Percentiles rank a stretch among this genome's conserved stretches.
Conservation (phyloP, 2,888 invertebrate genomes). For the Heliconius erato region DNA sequence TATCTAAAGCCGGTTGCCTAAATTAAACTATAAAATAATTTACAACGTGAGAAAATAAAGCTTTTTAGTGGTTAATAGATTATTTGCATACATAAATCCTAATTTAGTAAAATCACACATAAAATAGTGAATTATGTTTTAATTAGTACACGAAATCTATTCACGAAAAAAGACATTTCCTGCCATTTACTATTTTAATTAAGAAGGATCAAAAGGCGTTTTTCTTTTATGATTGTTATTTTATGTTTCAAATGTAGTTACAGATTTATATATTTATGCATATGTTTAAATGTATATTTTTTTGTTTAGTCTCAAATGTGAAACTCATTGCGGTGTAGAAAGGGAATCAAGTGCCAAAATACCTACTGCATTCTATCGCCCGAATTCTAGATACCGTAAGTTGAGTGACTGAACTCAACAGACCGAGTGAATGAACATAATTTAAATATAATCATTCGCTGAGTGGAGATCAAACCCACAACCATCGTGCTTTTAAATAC, state of each 20-base stretch:
- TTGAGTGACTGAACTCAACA: too few species aligned
- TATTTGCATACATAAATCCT: slow-evolving; percentile 18
- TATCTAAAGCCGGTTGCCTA: not conserved
- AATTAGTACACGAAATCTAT: not conserved
- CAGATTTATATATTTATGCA: not conserved
- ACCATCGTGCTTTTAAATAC: too few species aligned
- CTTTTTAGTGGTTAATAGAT: slow-evolving; percentile 2
- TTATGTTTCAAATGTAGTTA: not conserved
- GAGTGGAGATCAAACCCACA: too few species aligned
- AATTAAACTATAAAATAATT: not conserved
- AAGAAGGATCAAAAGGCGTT: not conserved
- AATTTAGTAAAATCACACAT: not conserved
- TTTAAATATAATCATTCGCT: not conserved
- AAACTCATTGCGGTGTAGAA: too few species aligned
- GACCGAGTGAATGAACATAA: too few species aligned
- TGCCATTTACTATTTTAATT: not conserved
- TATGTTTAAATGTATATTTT: too few species aligned
- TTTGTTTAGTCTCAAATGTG: too few species aligned
- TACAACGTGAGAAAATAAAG: not conserved
- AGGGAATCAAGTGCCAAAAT: too few species aligned
- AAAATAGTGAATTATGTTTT: slow-evolving; percentile 22
- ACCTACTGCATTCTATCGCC: too few species aligned
- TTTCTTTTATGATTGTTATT: not conserved
- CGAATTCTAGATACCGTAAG: too few species aligned
- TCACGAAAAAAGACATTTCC: not conserved